A percentile compares a stretch with the other conserved stretches of the same genome.
phyloP scores from a whole-genome alignment of 37 sponge, comb jelly and placozoan species.

The Aplysina aerophoba region DNA sequence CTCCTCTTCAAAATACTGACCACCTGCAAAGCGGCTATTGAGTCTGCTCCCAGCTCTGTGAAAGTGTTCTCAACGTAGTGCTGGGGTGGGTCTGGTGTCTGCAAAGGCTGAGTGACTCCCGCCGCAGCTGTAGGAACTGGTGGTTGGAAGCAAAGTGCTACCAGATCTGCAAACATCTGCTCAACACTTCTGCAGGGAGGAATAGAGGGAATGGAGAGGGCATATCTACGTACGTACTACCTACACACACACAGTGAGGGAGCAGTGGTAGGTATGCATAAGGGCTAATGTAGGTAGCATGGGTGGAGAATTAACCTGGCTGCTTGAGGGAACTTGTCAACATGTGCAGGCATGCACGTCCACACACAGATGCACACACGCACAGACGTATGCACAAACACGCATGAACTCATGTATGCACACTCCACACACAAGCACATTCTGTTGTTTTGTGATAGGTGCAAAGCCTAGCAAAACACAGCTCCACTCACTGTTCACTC shows the following conservation, averaged over 20 bases:
- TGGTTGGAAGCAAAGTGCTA: not conserved
- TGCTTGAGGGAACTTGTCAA: too few relatives aligned
- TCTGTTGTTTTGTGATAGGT: too few relatives aligned
- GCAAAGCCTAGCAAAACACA: too few relatives aligned
- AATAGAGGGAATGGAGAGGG: not conserved
- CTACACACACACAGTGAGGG: too few relatives aligned
- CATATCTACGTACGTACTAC: too few relatives aligned
- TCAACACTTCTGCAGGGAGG: not conserved
- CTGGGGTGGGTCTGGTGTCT: not conserved
- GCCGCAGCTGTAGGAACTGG: not conserved
- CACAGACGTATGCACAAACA: not conserved
- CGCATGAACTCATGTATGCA: not conserved
- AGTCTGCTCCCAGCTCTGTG: slow-evolving; percentile 67
- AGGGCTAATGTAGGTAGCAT: too few relatives aligned
- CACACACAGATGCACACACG: not conserved
- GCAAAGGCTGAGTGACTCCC: too few relatives aligned
- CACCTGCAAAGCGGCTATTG: slow-evolving; percentile 47
- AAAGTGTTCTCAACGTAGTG: slow-evolving; percentile 11
- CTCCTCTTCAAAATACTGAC: slow-evolving; percentile 29
- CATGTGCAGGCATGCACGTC: too few relatives aligned
- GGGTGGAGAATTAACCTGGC: too few relatives aligned
- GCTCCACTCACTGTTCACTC: not conserved
- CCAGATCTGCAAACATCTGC: not conserved
- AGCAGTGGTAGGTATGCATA: too few relatives aligned
- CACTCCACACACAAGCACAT: not conserved